These are phyloP conservation scores for Galerucella nymphaeae DNA, from an alignment of 2,888 invertebrate genomes.

Conservation along the genomic window DNA sequence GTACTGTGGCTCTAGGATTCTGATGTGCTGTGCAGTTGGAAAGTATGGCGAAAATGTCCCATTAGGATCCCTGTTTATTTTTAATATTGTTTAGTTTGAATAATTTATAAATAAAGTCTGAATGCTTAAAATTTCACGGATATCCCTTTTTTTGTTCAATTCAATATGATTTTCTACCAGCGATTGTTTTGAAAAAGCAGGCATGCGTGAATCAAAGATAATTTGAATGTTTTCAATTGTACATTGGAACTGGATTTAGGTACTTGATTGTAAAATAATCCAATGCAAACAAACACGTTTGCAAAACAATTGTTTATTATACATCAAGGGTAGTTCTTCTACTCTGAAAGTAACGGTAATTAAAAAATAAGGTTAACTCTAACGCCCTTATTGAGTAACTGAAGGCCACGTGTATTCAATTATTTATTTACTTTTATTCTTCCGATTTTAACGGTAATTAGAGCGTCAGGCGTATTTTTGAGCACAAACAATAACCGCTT, in stretches of 20 bases:
- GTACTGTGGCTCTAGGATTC: too few species aligned
- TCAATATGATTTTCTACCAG: not conserved
- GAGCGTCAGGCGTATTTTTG: not conserved
- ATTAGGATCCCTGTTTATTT: too few species aligned
- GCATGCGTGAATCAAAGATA: constrained; percentile 11
- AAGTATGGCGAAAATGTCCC: too few species aligned
- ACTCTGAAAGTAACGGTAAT: too few species aligned
- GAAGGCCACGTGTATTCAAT: too few species aligned
- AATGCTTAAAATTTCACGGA: not conserved
- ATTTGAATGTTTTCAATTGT: not conserved
- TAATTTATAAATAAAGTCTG: not conserved
- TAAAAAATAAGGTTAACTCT: too few species aligned
- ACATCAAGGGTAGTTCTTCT: too few species aligned
- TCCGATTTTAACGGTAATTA: not conserved
- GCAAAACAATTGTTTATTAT: not conserved
- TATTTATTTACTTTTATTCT: not conserved
- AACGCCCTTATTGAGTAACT: too few species aligned
- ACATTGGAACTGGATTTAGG: not conserved
- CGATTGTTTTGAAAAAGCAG: not conserved
- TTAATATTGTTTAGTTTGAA: too few species aligned
- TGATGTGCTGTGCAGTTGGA: too few species aligned
- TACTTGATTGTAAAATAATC: not conserved
- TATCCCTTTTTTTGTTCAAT: not conserved
- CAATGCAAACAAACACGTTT: not conserved
- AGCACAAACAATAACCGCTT: not conserved